phyloP scores from a whole-genome alignment of 2,113 vertebrate genomes.

The Hystrix brachyura region DNA sequence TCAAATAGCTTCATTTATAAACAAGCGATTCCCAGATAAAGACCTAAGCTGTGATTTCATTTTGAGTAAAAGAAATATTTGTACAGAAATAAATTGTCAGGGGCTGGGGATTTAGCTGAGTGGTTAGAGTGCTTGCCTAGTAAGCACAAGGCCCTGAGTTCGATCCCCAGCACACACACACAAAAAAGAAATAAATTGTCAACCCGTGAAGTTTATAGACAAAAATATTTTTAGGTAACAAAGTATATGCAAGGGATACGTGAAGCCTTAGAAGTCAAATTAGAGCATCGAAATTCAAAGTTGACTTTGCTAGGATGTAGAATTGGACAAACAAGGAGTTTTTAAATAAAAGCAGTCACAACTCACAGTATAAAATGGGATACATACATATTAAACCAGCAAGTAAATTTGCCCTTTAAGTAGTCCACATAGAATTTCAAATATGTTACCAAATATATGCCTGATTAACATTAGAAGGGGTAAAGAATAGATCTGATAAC shows the following conservation, averaged over 20 bases:
- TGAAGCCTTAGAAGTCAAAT: background rate
- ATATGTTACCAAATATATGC: background rate
- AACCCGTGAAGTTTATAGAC: background rate
- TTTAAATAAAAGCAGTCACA: constrained; percentile 7
- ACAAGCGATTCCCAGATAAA: background rate
- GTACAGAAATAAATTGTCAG: background rate
- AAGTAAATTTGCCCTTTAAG: background rate
- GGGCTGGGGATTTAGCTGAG: no score
- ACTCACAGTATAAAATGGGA: background rate
- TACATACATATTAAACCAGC: background rate
- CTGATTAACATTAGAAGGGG: background rate
- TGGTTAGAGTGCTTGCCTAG: no score
- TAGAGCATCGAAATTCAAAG: background rate
- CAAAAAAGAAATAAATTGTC: constrained; percentile 3
- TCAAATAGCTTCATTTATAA: constrained; percentile 1
- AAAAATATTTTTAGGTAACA: background rate
- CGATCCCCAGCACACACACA: no score
- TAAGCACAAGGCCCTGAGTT: no score
- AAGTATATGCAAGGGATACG: background rate
- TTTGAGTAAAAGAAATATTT: constrained; percentile 43
- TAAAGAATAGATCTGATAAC: background rate
- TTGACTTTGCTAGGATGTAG: background rate
- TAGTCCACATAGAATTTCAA: background rate
- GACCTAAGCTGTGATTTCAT: background rate
- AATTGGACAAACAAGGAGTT: background rate